phyloP scores from a whole-genome alignment of 2,797 vertebrate genomes.

The Tinamus major region DNA sequence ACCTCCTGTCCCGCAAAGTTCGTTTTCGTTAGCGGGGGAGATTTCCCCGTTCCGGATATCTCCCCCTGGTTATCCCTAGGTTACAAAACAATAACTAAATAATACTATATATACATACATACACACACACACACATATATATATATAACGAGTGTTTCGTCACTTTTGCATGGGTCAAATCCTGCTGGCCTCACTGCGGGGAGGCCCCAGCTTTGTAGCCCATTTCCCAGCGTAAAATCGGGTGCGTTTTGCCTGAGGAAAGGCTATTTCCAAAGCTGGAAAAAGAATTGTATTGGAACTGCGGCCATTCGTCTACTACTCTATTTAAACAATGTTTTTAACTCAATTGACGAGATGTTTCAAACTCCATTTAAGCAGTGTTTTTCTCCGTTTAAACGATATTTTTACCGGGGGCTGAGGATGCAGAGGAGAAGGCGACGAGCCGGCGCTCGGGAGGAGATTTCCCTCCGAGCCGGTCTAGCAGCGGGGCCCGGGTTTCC shows the following conservation, averaged over 20 bases:
- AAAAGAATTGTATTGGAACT: not conserved
- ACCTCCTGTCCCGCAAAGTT: not conserved
- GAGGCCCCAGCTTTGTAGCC: not conserved
- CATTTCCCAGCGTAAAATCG: not conserved
- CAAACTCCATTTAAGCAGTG: not conserved
- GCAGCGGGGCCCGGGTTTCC: not conserved
- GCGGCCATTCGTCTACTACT: not conserved
- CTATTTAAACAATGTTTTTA: rapidly evolving
- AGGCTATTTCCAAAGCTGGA: not conserved
- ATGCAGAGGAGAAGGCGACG: not conserved
- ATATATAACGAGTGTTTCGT: rapidly evolving
- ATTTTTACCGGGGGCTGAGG: not conserved
- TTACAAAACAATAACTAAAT: not conserved
- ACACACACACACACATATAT: too few species aligned
- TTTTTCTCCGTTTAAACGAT: rapidly evolving
- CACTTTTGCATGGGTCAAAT: not conserved
- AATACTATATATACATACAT: too few species aligned
- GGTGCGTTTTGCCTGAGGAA: not conserved
- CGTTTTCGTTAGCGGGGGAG: not conserved
- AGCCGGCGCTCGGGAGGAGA: not conserved
- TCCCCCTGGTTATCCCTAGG: too few species aligned
- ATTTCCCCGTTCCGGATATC: not conserved
- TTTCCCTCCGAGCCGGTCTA: not conserved
- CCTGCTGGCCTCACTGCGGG: not conserved
- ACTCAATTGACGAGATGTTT: rapidly evolving